These are phyloP conservation scores for Champsocephalus gunnari DNA, from an alignment of 2,797 vertebrate genomes.

Conservation along the genomic window DNA sequence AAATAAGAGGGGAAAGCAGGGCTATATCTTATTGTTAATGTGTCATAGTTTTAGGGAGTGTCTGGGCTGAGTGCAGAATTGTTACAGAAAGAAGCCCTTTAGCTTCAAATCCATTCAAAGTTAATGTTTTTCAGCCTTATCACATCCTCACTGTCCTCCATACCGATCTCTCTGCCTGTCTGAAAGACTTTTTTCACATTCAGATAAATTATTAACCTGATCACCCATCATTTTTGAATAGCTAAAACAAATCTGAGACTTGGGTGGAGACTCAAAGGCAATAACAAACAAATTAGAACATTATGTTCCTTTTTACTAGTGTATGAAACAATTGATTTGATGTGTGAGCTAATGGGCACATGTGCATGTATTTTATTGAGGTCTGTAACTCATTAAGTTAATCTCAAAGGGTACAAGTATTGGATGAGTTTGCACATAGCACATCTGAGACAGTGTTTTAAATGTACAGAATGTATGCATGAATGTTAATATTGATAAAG, in stretches of 20 bases:
- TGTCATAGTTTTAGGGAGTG: slow-evolving; percentile 14
- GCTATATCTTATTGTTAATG: slow-evolving; percentile 21
- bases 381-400: slow-evolving; percentile 27
- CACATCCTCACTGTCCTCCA: not conserved
- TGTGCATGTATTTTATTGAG: not conserved
- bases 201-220: not conserved
- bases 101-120: slow-evolving; percentile 20
- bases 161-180: not conserved
- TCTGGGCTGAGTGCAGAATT: slow-evolving; percentile 15
- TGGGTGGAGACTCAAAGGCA: not conserved
- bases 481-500: not conserved
- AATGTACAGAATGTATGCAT: not conserved
- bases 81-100: not conserved
- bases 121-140: slow-evolving; percentile 25
- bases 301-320: not conserved
- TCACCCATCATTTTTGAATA: not conserved
- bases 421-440: not conserved
- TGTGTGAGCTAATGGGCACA: slow-evolving; percentile 11
- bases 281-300: not conserved
- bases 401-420: not conserved
- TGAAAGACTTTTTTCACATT: not conserved
- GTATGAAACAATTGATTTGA: not conserved
- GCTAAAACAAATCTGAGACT: not conserved
- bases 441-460: not conserved
- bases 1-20: not conserved